Conservation (phyloP, 2,888 invertebrate species). For the Chymomyza procnemis region DNA sequence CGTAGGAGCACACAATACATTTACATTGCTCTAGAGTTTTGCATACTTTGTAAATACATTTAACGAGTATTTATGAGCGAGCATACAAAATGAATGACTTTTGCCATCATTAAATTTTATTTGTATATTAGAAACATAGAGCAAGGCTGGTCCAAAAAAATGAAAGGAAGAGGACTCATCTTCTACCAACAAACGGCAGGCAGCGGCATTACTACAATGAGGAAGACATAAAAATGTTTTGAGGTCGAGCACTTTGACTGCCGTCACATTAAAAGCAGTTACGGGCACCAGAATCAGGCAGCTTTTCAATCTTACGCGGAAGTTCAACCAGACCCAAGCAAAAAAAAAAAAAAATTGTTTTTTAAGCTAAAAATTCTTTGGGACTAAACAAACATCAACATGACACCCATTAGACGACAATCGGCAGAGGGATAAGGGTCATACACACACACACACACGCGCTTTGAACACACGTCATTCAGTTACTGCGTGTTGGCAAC, state of each 20-base stretch:
- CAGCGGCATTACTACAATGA: conserved; percentile 35
- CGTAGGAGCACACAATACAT: not conserved
- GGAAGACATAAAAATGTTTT: conserved; percentile 49
- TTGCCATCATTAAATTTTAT: conserved; percentile 65
- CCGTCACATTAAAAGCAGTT: not conserved
- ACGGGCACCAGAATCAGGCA: conserved; percentile 12
- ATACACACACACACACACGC: conserved; percentile 19
- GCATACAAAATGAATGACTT: conserved; percentile 63
- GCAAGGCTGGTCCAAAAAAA: conserved; percentile 15
- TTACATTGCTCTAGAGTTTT: conserved; percentile 42
- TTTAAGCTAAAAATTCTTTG: not conserved
- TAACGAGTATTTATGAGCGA: conserved; percentile 63
- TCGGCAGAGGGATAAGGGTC: conserved; percentile 47
- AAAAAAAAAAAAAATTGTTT: not conserved
- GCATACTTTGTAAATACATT: conserved; percentile 58
- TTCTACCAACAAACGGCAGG: conserved; percentile 4
- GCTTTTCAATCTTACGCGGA: not conserved
- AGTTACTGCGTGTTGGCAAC: conserved; percentile 48
- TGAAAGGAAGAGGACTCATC: conserved; percentile 4
- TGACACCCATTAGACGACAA: conserved; percentile 61
- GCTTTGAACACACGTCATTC: conserved; percentile 36
- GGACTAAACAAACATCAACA: conserved; percentile 60
- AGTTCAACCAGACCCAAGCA: conserved; percentile 10
- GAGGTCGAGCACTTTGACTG: conserved; percentile 50
- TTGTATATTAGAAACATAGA: conserved; percentile 28